Evolutionary conservation across 2,888 invertebrate genomes (phyloP).

Genomic region (Tipula helvola): DNA sequence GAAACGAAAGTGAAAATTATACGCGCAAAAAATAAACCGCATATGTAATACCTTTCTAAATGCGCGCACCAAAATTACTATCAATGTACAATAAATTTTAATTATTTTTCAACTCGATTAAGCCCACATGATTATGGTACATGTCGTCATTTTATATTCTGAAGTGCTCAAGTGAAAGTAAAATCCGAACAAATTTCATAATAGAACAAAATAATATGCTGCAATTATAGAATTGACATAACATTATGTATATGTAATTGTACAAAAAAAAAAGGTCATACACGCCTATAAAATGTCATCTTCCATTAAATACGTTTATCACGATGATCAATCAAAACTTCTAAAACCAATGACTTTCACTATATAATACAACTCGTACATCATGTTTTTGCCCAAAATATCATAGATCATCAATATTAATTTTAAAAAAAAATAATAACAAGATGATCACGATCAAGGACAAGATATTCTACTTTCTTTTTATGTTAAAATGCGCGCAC

Average conservation of each 20-base stretch:
- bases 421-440: neutral
- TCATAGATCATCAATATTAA: neutral
- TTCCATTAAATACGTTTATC: neutral
- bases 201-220: neutral
- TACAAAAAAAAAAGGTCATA: neutral
- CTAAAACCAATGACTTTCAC: neutral
- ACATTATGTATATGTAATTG: neutral
- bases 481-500: neutral
- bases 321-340: neutral
- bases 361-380: neutral
- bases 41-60: neutral
- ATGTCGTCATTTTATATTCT: neutral
- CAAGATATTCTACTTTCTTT: neutral
- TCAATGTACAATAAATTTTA: neutral
- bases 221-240: neutral
- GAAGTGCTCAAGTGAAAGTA: neutral
- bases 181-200: neutral
- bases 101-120: neutral
- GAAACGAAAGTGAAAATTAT: neutral
- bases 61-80: neutral
- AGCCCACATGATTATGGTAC: neutral
- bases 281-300: no score
- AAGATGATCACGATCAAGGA: slow-evolving; percentile 4
- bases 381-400: neutral
- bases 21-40: neutral